Evolutionary conservation across 2,888 invertebrate species (phyloP).

Genomic region (Axea sp.): DNA sequence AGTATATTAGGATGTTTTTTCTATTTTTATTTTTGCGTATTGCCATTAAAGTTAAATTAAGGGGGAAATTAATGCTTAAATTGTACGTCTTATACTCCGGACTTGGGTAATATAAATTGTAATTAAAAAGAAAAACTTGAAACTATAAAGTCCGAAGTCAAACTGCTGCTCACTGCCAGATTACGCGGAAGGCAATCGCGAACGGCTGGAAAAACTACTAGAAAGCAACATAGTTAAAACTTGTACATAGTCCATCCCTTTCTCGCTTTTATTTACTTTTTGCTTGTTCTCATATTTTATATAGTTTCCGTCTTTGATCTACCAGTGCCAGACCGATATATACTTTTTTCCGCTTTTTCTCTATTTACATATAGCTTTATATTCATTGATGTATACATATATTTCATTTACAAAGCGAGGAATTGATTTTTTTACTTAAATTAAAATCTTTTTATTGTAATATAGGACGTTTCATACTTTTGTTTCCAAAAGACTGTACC

Average conservation of each 20-base stretch:
- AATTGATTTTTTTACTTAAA: neutral
- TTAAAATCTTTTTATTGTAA: too few species aligned
- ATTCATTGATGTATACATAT: neutral
- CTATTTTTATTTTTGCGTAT: neutral
- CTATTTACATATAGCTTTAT: too few species aligned
- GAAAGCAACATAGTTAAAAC: slow-evolving; percentile 61
- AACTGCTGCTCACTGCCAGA: too few species aligned
- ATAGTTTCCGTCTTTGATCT: slow-evolving; percentile 34
- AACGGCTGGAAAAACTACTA: slow-evolving; percentile 33
- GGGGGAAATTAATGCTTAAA: slow-evolving; percentile 18
- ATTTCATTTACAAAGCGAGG: slow-evolving; percentile 2
- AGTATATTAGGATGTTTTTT: neutral
- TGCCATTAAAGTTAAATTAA: slow-evolving; percentile 42
- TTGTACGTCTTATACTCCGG: slow-evolving; percentile 36
- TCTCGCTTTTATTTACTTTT: slow-evolving; percentile 38
- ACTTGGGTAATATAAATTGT: slow-evolving; percentile 24
- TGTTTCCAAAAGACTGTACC: slow-evolving; percentile 54
- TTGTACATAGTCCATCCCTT: slow-evolving; percentile 71
- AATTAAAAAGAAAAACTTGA: too few species aligned
- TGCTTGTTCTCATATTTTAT: slow-evolving; percentile 23
- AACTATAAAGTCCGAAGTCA: too few species aligned
- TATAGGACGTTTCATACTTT: slow-evolving; percentile 27
- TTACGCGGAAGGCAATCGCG: slow-evolving; percentile 14
- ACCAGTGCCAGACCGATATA: slow-evolving; percentile 44
- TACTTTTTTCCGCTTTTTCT: neutral